Evolutionary conservation across 2,888 invertebrate genomes (phyloP), one percentile per base, ranked within the genome.

Genomic region (Chrysopilus asiliformis): DNA sequence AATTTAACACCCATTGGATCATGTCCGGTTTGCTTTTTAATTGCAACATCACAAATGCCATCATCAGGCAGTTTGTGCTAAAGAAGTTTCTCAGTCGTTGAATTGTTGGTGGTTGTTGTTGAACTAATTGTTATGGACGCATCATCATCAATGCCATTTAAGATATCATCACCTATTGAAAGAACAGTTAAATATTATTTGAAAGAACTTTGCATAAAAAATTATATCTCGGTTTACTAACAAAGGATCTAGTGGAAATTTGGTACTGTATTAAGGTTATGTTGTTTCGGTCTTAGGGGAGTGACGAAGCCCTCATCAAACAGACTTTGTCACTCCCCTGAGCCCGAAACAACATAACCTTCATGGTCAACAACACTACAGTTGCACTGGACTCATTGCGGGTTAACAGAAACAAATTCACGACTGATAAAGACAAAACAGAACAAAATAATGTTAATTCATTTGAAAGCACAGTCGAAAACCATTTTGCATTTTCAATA

Each of bases 31-130:
- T n/a, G n/a, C n/a, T n/a, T n/a, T n/a, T n/a, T n/a, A 4, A 12
- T 18, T 26, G 49, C 46, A 41, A 33, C 52, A 47, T 50, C 58
- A 54, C 58, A 42, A 38, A 54, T 68, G 70, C 74, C 30, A 24
- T 10, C 17, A 32, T 35, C 58, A 48, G 47, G 40, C 41, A 50
- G 52, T 51, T 53, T 55, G 51, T 58, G 60, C 59, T 60, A 60
- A 50, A 60, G 60, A 49, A 58, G 56, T 48, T 60, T 58, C 48
- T 59, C 60, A 34, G 55, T 52, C 32, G 56, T 48, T 41, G 55
- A 50, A 38, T 43, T 43, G 49, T 57, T 59, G 42, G 53, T 52
- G 42, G 53, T 52, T 20, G 59, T 41, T 27, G 42, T 41, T 25
- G 44, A 44, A 38, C 44, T 44, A 31, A 42, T 39, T 33, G 44